phyloP scores from a whole-genome alignment of 2,113 vertebrate species.

The Crotalus viridis region DNA sequence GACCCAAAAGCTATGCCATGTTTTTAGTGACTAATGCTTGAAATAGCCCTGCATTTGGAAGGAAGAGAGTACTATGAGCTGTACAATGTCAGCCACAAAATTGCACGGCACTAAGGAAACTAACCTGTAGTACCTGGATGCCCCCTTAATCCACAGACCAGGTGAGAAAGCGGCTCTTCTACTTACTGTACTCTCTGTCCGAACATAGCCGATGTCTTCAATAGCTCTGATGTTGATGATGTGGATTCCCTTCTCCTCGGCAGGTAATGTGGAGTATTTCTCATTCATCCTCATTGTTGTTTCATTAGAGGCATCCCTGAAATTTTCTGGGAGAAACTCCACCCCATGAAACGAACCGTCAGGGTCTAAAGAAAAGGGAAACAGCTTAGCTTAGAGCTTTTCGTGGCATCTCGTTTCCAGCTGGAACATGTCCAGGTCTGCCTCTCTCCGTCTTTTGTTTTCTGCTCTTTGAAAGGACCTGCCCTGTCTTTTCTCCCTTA shows the following conservation, averaged over 20 bases:
- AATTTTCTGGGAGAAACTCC: constrained; percentile 61
- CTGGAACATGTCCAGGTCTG: constrained; percentile 39
- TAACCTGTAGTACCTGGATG: not conserved
- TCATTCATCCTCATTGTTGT: constrained; percentile 74
- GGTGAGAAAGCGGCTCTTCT: accelerated
- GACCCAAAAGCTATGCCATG: not conserved
- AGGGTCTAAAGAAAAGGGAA: constrained; percentile 51
- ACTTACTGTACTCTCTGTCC: constrained; percentile 77
- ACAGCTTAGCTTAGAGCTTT: constrained; percentile 37
- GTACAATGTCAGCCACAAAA: not conserved
- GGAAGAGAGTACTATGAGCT: not conserved
- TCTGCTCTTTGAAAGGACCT: constrained; percentile 40
- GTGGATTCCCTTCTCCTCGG: constrained; percentile 73
- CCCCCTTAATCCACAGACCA: not conserved
- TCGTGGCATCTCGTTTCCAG: constrained; percentile 44
- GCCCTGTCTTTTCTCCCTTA: constrained; percentile 39
- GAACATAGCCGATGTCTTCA: constrained; percentile 72
- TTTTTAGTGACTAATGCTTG: not conserved
- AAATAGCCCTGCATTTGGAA: not conserved
- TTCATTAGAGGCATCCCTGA: constrained; percentile 42
- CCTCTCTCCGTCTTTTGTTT: constrained; percentile 25
- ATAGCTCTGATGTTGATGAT: constrained; percentile 65
- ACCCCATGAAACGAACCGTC: constrained; percentile 61
- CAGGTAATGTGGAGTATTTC: constrained; percentile 70
- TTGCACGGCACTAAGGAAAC: not conserved